Evolutionary conservation across 2,113 vertebrate species (phyloP).

Genomic region (Heterochromis multidens): DNA sequence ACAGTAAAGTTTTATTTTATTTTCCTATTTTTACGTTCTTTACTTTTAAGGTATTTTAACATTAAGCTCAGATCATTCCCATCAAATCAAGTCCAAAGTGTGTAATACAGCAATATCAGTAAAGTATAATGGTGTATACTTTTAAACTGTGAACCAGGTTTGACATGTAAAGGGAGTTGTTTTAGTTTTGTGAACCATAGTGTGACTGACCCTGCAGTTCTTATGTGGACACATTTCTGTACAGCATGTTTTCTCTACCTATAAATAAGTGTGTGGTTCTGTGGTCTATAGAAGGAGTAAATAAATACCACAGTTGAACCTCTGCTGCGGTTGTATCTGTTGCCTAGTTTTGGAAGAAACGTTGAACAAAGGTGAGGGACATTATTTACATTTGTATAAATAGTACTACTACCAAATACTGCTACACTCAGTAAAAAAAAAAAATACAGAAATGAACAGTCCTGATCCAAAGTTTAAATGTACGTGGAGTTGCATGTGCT

Average conservation of each 20-base stretch:
- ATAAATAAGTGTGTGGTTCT: neutral
- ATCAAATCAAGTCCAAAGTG: conserved; percentile 40
- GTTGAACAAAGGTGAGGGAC: neutral
- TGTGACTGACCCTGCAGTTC: neutral
- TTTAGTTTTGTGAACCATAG: neutral
- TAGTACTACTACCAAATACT: neutral
- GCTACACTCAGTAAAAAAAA: neutral
- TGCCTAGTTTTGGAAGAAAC: neutral
- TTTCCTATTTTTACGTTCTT: neutral
- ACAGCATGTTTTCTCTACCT: neutral
- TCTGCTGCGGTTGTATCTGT: neutral
- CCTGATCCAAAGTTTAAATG: neutral
- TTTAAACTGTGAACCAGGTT: conserved; percentile 42
- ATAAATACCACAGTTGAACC: conserved; percentile 35
- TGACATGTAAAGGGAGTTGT: neutral
- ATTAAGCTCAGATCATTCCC: neutral
- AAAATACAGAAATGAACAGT: neutral
- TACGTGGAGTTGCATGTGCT: neutral
- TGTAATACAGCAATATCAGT: conserved; percentile 53
- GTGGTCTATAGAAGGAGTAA: neutral
- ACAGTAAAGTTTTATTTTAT: neutral
- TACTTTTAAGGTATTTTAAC: neutral
- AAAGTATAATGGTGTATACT: conserved; percentile 1
- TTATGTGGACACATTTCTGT: conserved; percentile 11
- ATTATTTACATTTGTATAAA: neutral